A percentile compares a stretch with the other conserved stretches of the same genome.
Conservation (phyloP, 2,888 invertebrate species). For the Hyposoter didymator region DNA sequence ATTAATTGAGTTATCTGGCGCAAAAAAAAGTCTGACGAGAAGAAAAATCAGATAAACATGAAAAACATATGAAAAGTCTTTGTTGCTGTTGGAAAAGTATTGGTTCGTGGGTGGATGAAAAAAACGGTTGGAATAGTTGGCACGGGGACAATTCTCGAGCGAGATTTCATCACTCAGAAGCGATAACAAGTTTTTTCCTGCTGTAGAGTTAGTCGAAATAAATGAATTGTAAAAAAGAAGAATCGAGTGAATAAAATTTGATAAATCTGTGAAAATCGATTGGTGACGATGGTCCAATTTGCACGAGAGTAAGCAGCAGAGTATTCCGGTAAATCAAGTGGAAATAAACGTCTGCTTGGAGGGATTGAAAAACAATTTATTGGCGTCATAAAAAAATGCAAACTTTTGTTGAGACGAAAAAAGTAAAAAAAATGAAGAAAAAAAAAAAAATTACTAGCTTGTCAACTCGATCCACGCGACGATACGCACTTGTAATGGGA, state of each 20-base stretch:
- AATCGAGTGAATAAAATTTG: not conserved
- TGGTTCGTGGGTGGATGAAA: not conserved
- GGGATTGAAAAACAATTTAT: not conserved
- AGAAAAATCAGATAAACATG: not conserved
- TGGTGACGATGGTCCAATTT: not conserved
- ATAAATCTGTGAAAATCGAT: not conserved
- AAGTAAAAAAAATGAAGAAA: not conserved
- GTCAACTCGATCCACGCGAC: slow-evolving; percentile 14
- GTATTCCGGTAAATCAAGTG: not conserved
- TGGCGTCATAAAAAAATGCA: not conserved
- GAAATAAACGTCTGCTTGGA: not conserved
- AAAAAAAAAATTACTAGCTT: not conserved
- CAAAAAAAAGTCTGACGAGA: not conserved
- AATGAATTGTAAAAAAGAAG: not conserved
- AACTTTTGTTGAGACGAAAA: not conserved
- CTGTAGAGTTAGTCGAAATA: not conserved
- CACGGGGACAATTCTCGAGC: not conserved
- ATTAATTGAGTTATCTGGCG: not conserved
- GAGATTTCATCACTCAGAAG: not conserved
- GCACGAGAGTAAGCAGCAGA: not conserved
- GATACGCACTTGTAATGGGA: not conserved
- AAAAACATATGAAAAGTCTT: not conserved
- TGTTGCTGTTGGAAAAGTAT: not conserved
- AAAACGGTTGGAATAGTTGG: not conserved
- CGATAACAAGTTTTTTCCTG: not conserved